Evolutionary conservation across 1,140 invertebrate species (phyloP).

Genomic region (Dendrolimus kikuchii): DNA sequence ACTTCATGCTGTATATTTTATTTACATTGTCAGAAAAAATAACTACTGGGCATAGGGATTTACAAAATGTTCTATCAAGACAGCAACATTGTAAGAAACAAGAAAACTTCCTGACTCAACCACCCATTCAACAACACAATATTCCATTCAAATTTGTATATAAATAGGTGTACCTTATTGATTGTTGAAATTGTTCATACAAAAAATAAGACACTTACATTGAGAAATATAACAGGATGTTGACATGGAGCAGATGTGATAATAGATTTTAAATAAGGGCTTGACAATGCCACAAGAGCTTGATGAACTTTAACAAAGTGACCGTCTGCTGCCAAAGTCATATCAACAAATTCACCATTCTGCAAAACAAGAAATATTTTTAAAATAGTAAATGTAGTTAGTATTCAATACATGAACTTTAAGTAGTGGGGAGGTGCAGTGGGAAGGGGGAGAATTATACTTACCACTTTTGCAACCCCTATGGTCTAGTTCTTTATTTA

Average conservation of each 20-base stretch:
- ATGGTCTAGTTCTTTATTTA: not conserved
- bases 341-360: slow-evolving; percentile 83
- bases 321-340: slow-evolving; percentile 85
- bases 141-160: too few relatives aligned
- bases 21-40: too few relatives aligned
- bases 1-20: too few relatives aligned
- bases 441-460: too few relatives aligned
- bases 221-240: slow-evolving; percentile 81
- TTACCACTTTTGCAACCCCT: not conserved
- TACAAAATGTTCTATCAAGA: too few relatives aligned
- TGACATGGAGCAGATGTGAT: slow-evolving; percentile 83
- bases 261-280: slow-evolving; percentile 82
- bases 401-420: not conserved
- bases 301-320: slow-evolving; percentile 84
- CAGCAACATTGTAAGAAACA: too few relatives aligned
- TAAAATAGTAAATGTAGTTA: slow-evolving; percentile 2
- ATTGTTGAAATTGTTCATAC: too few relatives aligned
- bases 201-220: slow-evolving; percentile 39
- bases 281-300: slow-evolving; percentile 82
- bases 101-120: too few relatives aligned
- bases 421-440: not conserved
- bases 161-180: too few relatives aligned
- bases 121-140: too few relatives aligned
- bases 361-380: slow-evolving; percentile 50
- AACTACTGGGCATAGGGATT: too few relatives aligned